phyloP scores from a whole-genome alignment of 2,888 invertebrate species.

The Pterostichus niger region DNA sequence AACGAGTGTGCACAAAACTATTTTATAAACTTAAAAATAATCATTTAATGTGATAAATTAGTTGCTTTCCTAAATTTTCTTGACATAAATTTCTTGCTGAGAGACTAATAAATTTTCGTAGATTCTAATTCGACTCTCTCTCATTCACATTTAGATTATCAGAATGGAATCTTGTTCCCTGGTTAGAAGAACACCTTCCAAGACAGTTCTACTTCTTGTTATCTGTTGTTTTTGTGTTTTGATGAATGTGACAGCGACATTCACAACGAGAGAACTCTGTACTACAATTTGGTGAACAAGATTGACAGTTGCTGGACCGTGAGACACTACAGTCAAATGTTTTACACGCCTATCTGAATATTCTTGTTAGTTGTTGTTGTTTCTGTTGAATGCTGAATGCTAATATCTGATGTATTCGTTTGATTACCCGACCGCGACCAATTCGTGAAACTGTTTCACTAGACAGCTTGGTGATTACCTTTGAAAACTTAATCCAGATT shows the following conservation, averaged over 20 bases:
- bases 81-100: neutral
- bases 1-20: too few relatives aligned
- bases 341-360: slow-evolving; percentile 4
- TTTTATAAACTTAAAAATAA: too few relatives aligned
- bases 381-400: neutral
- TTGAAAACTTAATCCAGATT: slow-evolving; percentile 4
- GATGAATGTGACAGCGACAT: slow-evolving; percentile 5
- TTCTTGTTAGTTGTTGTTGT: neutral
- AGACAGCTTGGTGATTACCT: neutral
- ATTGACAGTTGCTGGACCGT: slow-evolving; percentile 6
- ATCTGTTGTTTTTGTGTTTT: neutral
- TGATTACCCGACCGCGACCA: neutral
- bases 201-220: neutral
- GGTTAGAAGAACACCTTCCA: neutral
- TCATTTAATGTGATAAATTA: too few relatives aligned
- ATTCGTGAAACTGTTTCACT: neutral
- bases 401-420: slow-evolving; percentile 6
- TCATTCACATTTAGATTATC: neutral
- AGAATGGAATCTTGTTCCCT: neutral
- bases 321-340: neutral
- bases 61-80: neutral
- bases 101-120: neutral
- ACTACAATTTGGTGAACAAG: neutral
- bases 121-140: neutral
- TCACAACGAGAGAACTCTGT: neutral